Conservation (phyloP, 2,888 invertebrate genomes). For the Augiades crinisus region DNA sequence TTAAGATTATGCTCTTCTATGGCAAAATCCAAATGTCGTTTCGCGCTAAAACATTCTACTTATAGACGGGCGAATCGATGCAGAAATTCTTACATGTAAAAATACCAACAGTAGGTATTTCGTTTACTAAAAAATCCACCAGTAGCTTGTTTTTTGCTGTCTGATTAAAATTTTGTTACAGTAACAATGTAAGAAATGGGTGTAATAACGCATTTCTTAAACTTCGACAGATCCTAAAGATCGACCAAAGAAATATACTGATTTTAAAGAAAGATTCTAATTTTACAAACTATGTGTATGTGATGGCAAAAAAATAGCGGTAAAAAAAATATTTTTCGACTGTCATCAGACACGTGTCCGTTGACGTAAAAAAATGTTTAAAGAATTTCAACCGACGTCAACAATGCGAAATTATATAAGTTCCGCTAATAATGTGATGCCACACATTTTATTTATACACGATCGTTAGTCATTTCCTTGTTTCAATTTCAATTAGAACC, state of each 20-base stretch:
- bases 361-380: neutral
- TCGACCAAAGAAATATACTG: no score
- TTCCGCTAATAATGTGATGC: neutral
- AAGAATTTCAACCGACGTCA: neutral
- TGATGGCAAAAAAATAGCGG: neutral
- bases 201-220: no score
- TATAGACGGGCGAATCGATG: conserved; percentile 21
- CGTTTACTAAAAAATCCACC: no score
- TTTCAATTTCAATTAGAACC: neutral
- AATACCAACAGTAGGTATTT: no score
- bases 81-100: conserved; percentile 4
- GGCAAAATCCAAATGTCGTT: conserved; percentile 54
- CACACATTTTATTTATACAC: neutral
- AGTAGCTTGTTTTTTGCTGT: neutral
- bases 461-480: neutral
- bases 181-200: no score
- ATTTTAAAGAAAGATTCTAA: no score
- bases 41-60: conserved; percentile 44
- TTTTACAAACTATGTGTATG: no score
- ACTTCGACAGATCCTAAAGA: no score
- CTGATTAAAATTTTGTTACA: neutral
- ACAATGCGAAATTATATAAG: neutral
- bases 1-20: conserved; percentile 56
- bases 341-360: neutral
- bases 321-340: neutral